These are phyloP conservation scores for Germaria angustata DNA, from an alignment of 2,888 invertebrate species.

Conservation along the genomic window DNA sequence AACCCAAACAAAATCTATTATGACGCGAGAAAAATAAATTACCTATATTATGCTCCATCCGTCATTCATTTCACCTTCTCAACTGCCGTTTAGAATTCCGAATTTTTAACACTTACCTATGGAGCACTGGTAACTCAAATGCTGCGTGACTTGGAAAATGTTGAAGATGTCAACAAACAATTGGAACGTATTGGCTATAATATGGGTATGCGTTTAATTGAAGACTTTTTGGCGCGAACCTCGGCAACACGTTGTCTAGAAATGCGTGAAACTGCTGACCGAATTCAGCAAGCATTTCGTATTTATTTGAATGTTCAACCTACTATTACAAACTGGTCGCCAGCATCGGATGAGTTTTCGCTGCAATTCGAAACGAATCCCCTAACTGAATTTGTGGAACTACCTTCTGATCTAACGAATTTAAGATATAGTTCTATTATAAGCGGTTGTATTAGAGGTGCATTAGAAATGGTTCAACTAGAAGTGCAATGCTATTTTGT, in stretches of 20 bases:
- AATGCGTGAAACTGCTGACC: slow-evolving; percentile 97
- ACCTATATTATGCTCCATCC: slow-evolving; percentile 28
- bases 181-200: slow-evolving; percentile 97
- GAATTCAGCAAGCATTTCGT: slow-evolving; percentile 89
- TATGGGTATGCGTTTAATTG: slow-evolving; percentile 98
- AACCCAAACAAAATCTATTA: slow-evolving; percentile 10
- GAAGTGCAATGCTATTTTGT: slow-evolving; percentile 97
- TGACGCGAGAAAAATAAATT: slow-evolving; percentile 45
- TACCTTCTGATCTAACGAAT: slow-evolving; percentile 90
- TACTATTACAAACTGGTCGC: slow-evolving; percentile 95
- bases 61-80: slow-evolving; percentile 23
- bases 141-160: slow-evolving; percentile 96
- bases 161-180: slow-evolving; percentile 98
- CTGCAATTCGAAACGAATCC: slow-evolving; percentile 97
- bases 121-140: slow-evolving; percentile 98
- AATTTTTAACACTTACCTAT: slow-evolving; percentile 97
- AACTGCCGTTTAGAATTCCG: slow-evolving; percentile 88
- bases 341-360: slow-evolving; percentile 97
- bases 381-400: slow-evolving; percentile 97
- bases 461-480: slow-evolving; percentile 98
- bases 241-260: slow-evolving; percentile 94
- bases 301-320: slow-evolving; percentile 95
- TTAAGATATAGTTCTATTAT: slow-evolving; percentile 96
- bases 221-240: slow-evolving; percentile 97
- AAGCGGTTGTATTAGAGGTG: slow-evolving; percentile 94